Evolutionary conservation across 2,113 vertebrate genomes (phyloP), one percentile per base, ranked within the genome.

Genomic region (Stictonetta naevosa): DNA sequence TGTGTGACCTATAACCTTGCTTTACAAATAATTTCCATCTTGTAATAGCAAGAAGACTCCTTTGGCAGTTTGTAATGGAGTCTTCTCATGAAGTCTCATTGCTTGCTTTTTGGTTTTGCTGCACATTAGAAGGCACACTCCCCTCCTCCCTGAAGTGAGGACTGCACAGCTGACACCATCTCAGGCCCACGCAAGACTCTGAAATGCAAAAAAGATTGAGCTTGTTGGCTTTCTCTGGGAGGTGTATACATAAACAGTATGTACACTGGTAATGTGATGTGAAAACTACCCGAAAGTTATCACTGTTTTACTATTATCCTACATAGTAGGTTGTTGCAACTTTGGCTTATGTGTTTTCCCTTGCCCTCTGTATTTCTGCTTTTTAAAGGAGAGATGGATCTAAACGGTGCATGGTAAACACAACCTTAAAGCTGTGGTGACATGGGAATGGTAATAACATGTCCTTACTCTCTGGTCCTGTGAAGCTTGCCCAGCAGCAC

Each of bases 1-100:
- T 8, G 1, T 58, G 33, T 94, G 95, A 92, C 96, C 96, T 97
- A 97, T 98, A 95, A 96, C 96, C 96, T 97, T 76, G 88, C 93
- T 96, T 97, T 97, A 94, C 95, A 93, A 97, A 98, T 97, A 96
- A 97, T 98, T 98, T 98, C 93, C 96, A 97, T 97, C 96, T 96
- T 77, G 77, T 96, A 96, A 96, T 62, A 86, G 76, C 64, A 48
- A 87, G 71, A 83, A 75, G 58, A 76, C 85, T 88, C 80, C 94
- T 92, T 79, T 78, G 92, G 88, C 72, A 40, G 60, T 85, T 40
- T 33, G 40, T 86, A 91, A 88, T 81, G 88, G 88, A 90, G 72
- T 88, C 59, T 67, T 93, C 74, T 81, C 34, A 28, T 46, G 55
- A 85, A 62, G 69, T 13, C n/a, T 29, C 76, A 58, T 73, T 44